Percentiles rank a stretch among this genome's conserved stretches.
phyloP scores from a whole-genome alignment of 2,888 invertebrate species.

The Axea sp. region DNA sequence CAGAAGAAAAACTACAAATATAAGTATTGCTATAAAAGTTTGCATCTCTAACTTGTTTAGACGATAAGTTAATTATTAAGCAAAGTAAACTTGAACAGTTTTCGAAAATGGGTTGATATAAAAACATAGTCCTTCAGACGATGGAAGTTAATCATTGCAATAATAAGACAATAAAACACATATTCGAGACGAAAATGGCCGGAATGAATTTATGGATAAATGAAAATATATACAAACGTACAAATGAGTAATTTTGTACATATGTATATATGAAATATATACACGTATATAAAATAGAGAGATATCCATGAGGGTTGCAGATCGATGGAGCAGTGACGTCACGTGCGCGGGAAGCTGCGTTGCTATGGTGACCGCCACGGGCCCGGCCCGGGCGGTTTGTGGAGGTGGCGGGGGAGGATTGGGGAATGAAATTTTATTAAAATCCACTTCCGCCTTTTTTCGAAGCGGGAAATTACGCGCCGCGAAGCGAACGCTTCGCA shows the following conservation, averaged over 20 bases:
- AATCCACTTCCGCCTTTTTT: conserved; percentile 71
- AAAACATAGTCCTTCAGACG: too few species aligned
- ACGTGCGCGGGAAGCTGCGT: conserved; percentile 78
- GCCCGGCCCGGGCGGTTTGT: conserved; percentile 72
- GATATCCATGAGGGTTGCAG: conserved; percentile 71
- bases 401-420: conserved; percentile 61
- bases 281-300: conserved; percentile 62
- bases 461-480: conserved; percentile 61
- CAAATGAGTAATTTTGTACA: conserved; percentile 20
- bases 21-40: too few species aligned
- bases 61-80: too few species aligned
- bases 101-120: too few species aligned
- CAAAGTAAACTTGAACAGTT: too few species aligned
- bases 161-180: too few species aligned
- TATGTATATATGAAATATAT: conserved; percentile 24
- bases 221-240: conserved; percentile 1
- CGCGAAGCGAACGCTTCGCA: conserved; percentile 49
- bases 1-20: too few species aligned
- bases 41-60: too few species aligned
- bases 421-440: conserved; percentile 77
- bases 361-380: conserved; percentile 79
- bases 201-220: too few species aligned
- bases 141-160: too few species aligned
- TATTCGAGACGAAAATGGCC: too few species aligned
- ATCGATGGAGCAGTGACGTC: conserved; percentile 79